These are phyloP conservation scores for Elanus axillaris DNA, from an alignment of 2,113 vertebrate genomes.

Conservation along the genomic window DNA sequence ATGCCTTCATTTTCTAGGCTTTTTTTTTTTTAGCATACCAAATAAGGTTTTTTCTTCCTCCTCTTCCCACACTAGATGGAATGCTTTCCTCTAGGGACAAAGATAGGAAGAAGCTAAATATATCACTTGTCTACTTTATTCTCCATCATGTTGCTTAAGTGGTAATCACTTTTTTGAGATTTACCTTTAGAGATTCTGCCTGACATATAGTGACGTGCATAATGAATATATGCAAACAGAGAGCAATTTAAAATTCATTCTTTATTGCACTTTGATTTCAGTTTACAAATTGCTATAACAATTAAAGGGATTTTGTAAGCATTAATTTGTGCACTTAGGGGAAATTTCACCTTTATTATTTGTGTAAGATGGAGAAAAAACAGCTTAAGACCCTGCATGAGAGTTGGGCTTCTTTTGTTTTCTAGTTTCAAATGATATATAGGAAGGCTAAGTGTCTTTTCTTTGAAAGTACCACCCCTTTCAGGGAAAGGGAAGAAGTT, in stretches of 20 bases:
- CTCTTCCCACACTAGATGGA: not conserved
- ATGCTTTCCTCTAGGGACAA: not conserved
- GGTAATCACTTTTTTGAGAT: constrained; percentile 18
- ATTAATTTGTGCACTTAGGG: not conserved
- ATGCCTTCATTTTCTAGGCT: not conserved
- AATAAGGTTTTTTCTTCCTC: not conserved
- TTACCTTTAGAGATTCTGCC: constrained; percentile 20
- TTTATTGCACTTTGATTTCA: not conserved
- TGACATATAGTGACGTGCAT: not conserved
- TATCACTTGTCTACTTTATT: constrained; percentile 28
- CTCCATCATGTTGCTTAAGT: not conserved
- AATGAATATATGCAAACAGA: constrained; percentile 13
- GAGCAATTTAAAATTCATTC: not conserved
- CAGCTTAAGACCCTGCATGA: not conserved
- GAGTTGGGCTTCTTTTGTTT: not conserved
- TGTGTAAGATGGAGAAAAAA: not conserved
- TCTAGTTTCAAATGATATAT: not conserved
- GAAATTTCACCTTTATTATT: not conserved
- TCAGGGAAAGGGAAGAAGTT: not conserved
- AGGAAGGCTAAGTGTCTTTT: not conserved
- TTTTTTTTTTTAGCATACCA: not conserved
- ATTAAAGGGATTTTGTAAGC: not conserved
- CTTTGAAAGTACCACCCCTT: not conserved
- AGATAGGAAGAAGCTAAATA: constrained; percentile 24
- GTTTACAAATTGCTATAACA: not conserved